Conservation (phyloP, 2,797 vertebrate species). For the Hoplostethus mediterraneus region DNA sequence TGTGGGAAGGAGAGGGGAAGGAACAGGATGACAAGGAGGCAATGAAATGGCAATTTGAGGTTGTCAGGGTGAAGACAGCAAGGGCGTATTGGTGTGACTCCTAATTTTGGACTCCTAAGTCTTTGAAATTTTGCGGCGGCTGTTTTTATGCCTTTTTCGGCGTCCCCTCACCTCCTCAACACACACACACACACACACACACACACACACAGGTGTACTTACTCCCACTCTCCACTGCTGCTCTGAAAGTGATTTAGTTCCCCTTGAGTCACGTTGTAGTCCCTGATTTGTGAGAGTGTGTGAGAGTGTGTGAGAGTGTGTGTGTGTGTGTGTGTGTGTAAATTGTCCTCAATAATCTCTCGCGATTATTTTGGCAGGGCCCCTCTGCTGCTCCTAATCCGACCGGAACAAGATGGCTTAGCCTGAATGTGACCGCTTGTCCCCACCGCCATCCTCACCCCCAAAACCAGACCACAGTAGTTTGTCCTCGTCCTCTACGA, state of each 20-base stretch:
- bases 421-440: constrained; percentile 56
- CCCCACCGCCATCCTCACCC: constrained; percentile 48
- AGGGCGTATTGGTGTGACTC: too few species aligned
- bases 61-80: too few species aligned
- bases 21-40: constrained; percentile 4
- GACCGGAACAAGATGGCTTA: constrained; percentile 66
- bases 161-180: not conserved
- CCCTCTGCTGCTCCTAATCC: constrained; percentile 65
- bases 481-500: not conserved
- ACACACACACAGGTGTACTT: not conserved
- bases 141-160: too few species aligned
- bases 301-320: constrained; percentile 30
- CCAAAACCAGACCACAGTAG: constrained; percentile 11
- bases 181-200: constrained; percentile 4
- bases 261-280: constrained; percentile 57
- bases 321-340: constrained; percentile 9
- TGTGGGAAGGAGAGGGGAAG: constrained; percentile 34
- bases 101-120: too few species aligned
- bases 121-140: too few species aligned
- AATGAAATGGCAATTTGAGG: too few species aligned
- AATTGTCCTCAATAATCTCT: constrained; percentile 56
- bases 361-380: constrained; percentile 54
- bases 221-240: not conserved
- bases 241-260: not conserved
- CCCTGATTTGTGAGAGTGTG: constrained; percentile 51